A percentile compares a stretch with the other conserved stretches of the same genome.
These are phyloP conservation scores for Gallinago undulata DNA, from an alignment of 2,113 vertebrate species.

Conservation along the genomic window DNA sequence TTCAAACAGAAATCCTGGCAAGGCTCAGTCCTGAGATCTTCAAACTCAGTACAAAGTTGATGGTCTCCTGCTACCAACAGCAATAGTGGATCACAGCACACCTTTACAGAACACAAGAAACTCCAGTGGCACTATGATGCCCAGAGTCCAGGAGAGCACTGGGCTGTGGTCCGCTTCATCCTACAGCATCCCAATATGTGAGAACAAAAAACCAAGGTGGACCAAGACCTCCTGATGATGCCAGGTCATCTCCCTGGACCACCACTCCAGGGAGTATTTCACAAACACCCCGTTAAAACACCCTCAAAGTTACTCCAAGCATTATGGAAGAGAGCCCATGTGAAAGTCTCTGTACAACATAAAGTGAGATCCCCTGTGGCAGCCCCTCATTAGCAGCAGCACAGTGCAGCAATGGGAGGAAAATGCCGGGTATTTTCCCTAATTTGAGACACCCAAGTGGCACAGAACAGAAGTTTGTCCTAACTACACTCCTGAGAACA, in stretches of 20 bases:
- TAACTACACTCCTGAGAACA: not conserved
- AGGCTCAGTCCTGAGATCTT: not conserved
- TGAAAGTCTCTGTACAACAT: not conserved
- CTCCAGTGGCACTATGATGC: no score
- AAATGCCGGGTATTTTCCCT: not conserved
- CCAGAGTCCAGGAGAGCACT: not conserved
- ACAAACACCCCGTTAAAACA: not conserved
- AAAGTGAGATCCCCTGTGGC: not conserved
- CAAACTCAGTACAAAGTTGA: not conserved
- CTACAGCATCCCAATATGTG: not conserved
- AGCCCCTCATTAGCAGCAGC: not conserved
- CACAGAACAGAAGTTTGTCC: not conserved
- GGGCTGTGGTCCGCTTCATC: not conserved
- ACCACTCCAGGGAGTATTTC: not conserved
- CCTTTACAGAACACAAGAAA: not conserved
- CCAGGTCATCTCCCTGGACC: not conserved
- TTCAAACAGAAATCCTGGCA: not conserved
- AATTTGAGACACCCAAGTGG: not conserved
- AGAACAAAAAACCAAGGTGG: not conserved
- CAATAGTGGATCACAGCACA: not conserved
- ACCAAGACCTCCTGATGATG: not conserved
- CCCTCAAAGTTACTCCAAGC: rapidly evolving
- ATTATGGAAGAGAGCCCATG: not conserved
- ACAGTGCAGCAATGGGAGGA: not conserved
- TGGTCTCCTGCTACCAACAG: not conserved